Conservation (phyloP, 1,140 invertebrate species). For the Macrocentrus cingulum region DNA sequence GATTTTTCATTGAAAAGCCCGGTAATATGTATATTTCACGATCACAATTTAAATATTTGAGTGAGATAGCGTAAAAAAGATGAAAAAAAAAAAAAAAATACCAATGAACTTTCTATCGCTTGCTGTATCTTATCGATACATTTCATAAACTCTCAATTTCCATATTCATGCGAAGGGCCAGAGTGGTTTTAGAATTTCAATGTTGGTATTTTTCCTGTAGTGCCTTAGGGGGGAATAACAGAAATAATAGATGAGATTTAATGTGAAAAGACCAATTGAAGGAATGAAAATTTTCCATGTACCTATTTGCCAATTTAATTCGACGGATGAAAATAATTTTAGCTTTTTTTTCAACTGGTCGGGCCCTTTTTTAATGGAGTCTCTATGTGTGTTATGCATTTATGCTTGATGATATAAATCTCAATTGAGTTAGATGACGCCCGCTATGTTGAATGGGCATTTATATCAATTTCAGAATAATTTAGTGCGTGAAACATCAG, state of each 20-base stretch:
- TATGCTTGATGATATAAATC: neutral
- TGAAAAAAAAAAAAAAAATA: neutral
- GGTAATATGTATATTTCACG: no score
- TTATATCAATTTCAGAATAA: slow-evolving; percentile 7
- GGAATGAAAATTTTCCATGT: no score
- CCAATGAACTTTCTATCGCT: neutral
- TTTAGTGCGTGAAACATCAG: neutral
- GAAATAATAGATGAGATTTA: neutral
- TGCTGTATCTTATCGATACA: neutral
- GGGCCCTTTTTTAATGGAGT: no score
- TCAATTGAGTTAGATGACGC: slow-evolving; percentile 1
- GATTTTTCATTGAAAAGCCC: no score
- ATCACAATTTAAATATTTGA: no score
- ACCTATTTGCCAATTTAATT: no score
- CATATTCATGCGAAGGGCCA: slow-evolving; percentile 3
- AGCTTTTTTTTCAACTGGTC: no score
- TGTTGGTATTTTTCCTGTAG: neutral
- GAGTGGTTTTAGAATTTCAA: neutral
- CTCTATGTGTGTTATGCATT: neutral
- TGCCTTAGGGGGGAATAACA: neutral
- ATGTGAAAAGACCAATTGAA: no score
- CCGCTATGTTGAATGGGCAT: neutral
- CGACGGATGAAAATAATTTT: no score
- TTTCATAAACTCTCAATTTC: slow-evolving; percentile 7
- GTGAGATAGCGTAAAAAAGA: no score